Base-by-base conservation (phyloP, 2,888 invertebrate genomes). In the Ochropacha duplaris region DNA sequence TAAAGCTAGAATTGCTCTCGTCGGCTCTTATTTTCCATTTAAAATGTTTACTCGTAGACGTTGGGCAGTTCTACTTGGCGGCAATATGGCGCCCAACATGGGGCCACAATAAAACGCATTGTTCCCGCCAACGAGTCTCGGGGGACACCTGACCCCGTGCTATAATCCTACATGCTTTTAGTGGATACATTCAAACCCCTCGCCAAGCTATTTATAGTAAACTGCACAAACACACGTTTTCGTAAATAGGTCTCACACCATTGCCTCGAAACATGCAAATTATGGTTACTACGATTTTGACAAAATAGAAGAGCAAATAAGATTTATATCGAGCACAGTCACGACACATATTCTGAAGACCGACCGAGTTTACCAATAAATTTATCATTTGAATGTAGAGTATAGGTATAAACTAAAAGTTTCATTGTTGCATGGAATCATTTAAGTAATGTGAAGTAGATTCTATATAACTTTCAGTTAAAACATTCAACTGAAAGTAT, bases 61-160 rank as follows among this genome's bases (percentile, higher is more conserved):
- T 52, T 31, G 55, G 36, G 39, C 50, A 54, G 54, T 39, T 16
- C 16, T 24, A 16, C 11, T n/a, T 16, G 16, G 44, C 44, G 44
- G 44, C 8, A 19, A 44, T 9, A 44, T 55, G 55, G 39, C 44
- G 44, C 54, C 54, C 39, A 26, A 26, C 24, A 5, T 24, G 57
- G 52, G 52, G 52, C 11, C 54, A 57, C 57, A 59, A 56, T 65
- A 69, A 68, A 65, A 65, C 58, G 66, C 62, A 59, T 60, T 58
- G 60, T 61, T 60, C 60, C 55, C 54, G 22, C 36, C 65, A 58
- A 65, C 54, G 63, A 26, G 57, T 60, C 69, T 58, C 62, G 2
- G 16, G 63, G 60, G 69, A 57, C 31, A 65, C 66, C 72, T 71
- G 66, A 68, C 69, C 72, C 57, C 14, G 50, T 58, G 57, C 56